Evolutionary conservation across 2,797 vertebrate species (phyloP).

Genomic region (Cyprinodon diabolis): DNA sequence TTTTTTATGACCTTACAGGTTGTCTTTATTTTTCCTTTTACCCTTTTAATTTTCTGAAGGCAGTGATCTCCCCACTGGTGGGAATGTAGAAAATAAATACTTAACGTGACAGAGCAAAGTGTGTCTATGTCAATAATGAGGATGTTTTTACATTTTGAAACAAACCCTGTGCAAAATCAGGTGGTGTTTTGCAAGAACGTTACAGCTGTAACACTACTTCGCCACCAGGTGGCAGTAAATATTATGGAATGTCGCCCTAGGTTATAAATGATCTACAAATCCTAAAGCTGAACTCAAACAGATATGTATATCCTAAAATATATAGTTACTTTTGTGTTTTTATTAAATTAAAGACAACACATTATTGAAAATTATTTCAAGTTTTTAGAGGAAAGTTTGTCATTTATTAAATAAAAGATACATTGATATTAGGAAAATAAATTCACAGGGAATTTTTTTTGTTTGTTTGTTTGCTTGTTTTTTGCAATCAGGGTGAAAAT

Average conservation of each 20-base stretch:
- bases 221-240: constrained; percentile 32
- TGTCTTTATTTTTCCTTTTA: background rate
- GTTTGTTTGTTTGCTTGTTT: no score
- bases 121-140: background rate
- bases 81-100: background rate
- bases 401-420: no score
- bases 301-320: no score
- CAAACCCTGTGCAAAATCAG: background rate
- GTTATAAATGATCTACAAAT: background rate
- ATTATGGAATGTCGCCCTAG: background rate
- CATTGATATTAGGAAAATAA: no score
- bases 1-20: background rate
- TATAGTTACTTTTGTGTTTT: no score
- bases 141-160: background rate
- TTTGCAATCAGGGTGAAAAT: no score
- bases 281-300: background rate
- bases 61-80: background rate
- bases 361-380: no score
- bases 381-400: no score
- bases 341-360: no score
- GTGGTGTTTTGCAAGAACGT: background rate
- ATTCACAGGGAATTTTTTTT: no score
- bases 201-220: constrained; percentile 10
- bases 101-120: background rate
- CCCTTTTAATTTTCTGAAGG: background rate